phyloP scores from a whole-genome alignment of 2,888 invertebrate species.

The Autographa pulchrina region DNA sequence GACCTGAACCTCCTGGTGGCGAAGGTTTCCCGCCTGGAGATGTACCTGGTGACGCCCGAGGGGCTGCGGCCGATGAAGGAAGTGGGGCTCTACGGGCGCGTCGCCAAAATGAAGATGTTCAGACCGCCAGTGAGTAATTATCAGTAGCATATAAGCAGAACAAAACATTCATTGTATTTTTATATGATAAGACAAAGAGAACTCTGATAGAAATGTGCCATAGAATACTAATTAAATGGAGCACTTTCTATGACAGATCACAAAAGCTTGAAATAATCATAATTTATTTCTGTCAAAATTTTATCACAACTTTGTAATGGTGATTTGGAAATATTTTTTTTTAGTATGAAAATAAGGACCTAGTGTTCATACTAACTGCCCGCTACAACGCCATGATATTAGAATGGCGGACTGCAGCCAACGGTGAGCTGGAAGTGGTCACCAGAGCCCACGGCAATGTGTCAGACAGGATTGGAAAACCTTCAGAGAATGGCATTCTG shows the following conservation, averaged over 20 bases:
- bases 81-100: slow-evolving; percentile 97
- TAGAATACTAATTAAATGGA: too few relatives aligned
- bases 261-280: too few relatives aligned
- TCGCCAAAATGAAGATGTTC: slow-evolving; percentile 98
- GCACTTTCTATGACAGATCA: too few relatives aligned
- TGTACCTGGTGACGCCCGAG: slow-evolving; percentile 98
- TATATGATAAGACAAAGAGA: too few relatives aligned
- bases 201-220: too few relatives aligned
- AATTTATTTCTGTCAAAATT: slow-evolving; percentile 11
- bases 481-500: slow-evolving; percentile 98
- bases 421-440: slow-evolving; percentile 96
- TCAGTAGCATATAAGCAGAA: background rate
- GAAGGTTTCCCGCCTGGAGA: slow-evolving; percentile 97
- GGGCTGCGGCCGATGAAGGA: slow-evolving; percentile 98
- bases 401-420: slow-evolving; percentile 93
- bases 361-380: slow-evolving; percentile 97
- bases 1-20: slow-evolving; percentile 98
- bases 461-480: slow-evolving; percentile 97
- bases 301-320: too few relatives aligned
- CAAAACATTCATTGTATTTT: too few relatives aligned
- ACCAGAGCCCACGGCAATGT: slow-evolving; percentile 99
- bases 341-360: slow-evolving; percentile 97
- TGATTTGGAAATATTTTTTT: slow-evolving; percentile 58
- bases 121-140: slow-evolving; percentile 93
- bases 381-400: slow-evolving; percentile 99